Conservation (phyloP, 2,797 vertebrate species). For the Zenarchopterus dispar region DNA sequence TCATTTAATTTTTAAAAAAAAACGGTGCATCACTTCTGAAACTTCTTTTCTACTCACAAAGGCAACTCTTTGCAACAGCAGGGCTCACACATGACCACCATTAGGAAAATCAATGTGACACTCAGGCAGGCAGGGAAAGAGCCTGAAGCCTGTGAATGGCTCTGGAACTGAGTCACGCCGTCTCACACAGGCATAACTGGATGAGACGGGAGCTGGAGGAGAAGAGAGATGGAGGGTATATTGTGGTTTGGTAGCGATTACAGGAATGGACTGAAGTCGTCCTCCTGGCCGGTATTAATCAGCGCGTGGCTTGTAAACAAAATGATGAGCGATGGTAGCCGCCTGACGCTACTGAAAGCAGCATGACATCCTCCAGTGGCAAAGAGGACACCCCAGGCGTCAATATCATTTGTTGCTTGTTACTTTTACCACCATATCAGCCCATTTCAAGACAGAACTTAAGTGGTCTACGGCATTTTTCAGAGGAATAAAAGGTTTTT, state of each 20-base stretch:
- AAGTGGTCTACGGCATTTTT: too few relatives aligned
- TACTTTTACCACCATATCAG: neutral
- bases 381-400: neutral
- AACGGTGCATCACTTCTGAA: slow-evolving; percentile 15
- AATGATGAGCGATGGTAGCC: neutral
- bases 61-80: slow-evolving; percentile 39
- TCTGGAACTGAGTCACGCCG: slow-evolving; percentile 60
- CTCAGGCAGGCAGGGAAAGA: slow-evolving; percentile 42
- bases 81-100: slow-evolving; percentile 61
- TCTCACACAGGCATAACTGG: slow-evolving; percentile 19
- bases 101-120: slow-evolving; percentile 75
- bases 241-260: slow-evolving; percentile 5
- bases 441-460: too few relatives aligned
- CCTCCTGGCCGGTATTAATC: slow-evolving; percentile 22
- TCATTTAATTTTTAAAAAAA: neutral
- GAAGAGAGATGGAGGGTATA: slow-evolving; percentile 10
- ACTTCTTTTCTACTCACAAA: slow-evolving; percentile 15
- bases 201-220: slow-evolving; percentile 28
- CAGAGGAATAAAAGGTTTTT: too few relatives aligned
- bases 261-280: slow-evolving; percentile 15
- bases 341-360: neutral
- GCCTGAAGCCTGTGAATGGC: slow-evolving; percentile 57
- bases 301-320: neutral
- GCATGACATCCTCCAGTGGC: neutral
- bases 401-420: neutral